Conservation (phyloP, 2,888 invertebrate species). For the Gonocerus acuteangulatus region DNA sequence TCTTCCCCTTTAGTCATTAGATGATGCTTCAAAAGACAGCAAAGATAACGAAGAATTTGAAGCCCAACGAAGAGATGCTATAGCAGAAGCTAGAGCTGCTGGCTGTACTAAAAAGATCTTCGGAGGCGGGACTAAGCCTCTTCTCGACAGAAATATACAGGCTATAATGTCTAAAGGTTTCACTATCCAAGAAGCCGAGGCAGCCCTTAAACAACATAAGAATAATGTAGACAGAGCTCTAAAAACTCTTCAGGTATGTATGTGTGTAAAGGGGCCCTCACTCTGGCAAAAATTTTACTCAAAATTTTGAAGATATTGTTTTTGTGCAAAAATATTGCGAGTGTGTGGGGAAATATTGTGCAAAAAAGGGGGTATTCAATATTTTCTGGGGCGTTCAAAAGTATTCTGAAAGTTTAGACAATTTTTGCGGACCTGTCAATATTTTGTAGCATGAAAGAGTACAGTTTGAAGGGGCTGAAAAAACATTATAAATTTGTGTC, state of each 20-base stretch:
- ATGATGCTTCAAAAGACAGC: slow-evolving; percentile 53
- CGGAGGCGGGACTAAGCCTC: slow-evolving; percentile 58
- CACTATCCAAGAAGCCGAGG: slow-evolving; percentile 65
- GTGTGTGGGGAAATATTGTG: no score
- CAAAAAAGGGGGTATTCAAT: no score
- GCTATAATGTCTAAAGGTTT: slow-evolving; percentile 74
- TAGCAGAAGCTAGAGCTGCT: slow-evolving; percentile 71
- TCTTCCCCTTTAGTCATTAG: slow-evolving; percentile 42
- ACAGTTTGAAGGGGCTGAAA: no score
- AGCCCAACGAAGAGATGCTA: slow-evolving; percentile 79
- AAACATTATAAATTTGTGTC: no score
- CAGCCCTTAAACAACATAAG: slow-evolving; percentile 60
- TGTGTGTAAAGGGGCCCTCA: no score
- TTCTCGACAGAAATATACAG: slow-evolving; percentile 67
- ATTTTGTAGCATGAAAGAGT: no score
- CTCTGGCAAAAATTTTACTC: no score
- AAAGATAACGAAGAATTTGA: slow-evolving; percentile 79
- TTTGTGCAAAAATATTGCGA: no score
- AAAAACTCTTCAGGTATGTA: slow-evolving; percentile 45
- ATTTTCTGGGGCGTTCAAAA: no score
- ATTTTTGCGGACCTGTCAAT: no score
- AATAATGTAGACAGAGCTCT: slow-evolving; percentile 68
- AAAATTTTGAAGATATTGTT: no score
- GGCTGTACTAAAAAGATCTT: slow-evolving; percentile 48
- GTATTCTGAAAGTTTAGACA: no score